Percentiles rank a stretch among this genome's conserved stretches.
phyloP scores from a whole-genome alignment of 2,797 vertebrate species.

The Amphiprion clarkii region DNA sequence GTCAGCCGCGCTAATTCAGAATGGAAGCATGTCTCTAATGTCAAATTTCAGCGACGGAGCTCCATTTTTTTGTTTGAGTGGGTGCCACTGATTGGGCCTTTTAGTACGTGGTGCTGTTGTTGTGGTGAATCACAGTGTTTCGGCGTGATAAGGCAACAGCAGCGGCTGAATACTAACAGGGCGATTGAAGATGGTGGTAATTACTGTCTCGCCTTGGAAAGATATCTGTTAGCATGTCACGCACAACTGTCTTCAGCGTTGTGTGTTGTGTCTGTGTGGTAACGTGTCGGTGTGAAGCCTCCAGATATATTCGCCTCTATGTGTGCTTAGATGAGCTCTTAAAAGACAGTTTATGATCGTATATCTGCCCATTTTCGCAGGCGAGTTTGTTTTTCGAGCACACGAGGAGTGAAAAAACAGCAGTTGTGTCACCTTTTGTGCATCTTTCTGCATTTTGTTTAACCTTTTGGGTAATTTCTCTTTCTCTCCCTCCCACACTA shows the following conservation, averaged over 20 bases:
- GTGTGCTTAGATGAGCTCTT: conserved; percentile 16
- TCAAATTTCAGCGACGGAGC: conserved; percentile 31
- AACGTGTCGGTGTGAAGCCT: background rate
- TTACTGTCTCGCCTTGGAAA: conserved; percentile 57
- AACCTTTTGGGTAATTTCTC: background rate
- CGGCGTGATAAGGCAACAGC: conserved; percentile 51
- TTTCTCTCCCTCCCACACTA: conserved; percentile 6
- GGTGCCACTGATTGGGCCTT: conserved; percentile 32
- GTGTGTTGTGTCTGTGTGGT: conserved; percentile 5
- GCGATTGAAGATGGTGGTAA: conserved; percentile 61
- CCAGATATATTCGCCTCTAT: background rate
- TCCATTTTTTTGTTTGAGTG: conserved; percentile 20
- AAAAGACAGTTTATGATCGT: background rate
- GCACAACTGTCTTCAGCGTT: conserved; percentile 6
- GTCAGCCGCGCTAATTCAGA: conserved; percentile 11
- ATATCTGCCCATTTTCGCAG: background rate
- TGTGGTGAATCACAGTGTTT: conserved; percentile 62
- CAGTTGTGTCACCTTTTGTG: conserved; percentile 8
- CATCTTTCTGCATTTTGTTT: conserved; percentile 1
- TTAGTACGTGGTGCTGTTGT: background rate
- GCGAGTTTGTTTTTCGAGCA: background rate
- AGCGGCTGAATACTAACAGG: conserved; percentile 56
- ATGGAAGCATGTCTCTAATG: conserved; percentile 16
- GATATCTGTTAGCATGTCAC: conserved; percentile 48
- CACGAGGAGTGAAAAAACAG: background rate